phyloP scores from a whole-genome alignment of 1,140 invertebrate species.

The Frieseomelitta varia region DNA sequence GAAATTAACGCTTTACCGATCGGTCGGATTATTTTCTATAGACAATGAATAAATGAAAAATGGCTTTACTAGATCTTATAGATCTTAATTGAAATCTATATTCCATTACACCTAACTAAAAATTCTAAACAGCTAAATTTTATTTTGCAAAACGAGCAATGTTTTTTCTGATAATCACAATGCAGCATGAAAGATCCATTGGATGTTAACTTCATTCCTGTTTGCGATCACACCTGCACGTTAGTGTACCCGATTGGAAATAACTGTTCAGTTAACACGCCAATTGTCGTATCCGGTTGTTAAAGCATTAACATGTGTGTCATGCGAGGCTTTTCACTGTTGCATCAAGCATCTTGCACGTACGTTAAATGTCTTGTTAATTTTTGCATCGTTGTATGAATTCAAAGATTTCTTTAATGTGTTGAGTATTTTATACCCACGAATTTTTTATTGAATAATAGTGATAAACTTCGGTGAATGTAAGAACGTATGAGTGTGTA shows the following conservation, averaged over 20 bases:
- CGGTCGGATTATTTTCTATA: background rate
- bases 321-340: no score
- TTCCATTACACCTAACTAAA: background rate
- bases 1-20: background rate
- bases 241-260: background rate
- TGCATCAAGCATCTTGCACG: background rate
- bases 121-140: no score
- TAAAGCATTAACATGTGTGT: background rate
- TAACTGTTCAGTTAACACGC: background rate
- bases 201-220: background rate
- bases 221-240: background rate
- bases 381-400: background rate
- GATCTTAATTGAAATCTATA: no score
- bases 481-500: background rate
- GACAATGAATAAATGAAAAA: background rate
- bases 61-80: background rate
- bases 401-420: background rate
- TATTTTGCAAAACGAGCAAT: background rate
- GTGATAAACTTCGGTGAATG: background rate
- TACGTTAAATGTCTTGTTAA: background rate
- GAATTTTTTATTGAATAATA: background rate
- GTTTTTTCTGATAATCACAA: background rate
- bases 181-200: background rate
- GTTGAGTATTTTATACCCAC: background rate
- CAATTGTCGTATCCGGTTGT: slow-evolving; percentile 8